Evolutionary conservation across 2,888 invertebrate genomes (phyloP), one percentile per base, ranked within the genome.

Genomic region (Nematopogon swammerdamellus): DNA sequence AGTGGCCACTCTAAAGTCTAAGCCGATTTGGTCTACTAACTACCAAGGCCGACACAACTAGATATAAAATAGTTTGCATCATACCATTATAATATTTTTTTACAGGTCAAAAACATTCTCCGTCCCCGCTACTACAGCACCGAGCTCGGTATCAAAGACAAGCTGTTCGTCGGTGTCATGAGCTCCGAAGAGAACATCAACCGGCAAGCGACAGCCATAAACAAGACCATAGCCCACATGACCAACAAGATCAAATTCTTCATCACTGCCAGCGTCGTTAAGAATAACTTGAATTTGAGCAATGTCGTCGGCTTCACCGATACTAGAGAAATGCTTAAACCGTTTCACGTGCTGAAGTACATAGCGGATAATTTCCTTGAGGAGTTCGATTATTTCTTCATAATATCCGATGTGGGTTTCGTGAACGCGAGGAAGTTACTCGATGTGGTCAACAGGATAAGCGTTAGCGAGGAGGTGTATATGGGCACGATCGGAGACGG

Each of bases 81-180:
- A 25, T n/a, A n/a, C n/a, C n/a, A n/a, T n/a, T 16, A 20, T 5
- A 19, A 19, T 19, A 11, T 19, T 11, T 46, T 16, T n/a, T 19
- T 46, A 65, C 47, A 72, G 75, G 1, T 68, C 72, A 53, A 79
- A 73, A 83, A 85, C 57, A 81, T 92, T 55, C 82, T 89, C 49
- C 84, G 97, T 2, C 95, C 97, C 1, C 82, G 97, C 18, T 98
- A 95, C 76, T 96, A 95, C 64, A 94, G 93, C 46, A 95, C 97
- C 0, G 98, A 98, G 68, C 83, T 98, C 50, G 97, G 95, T 17
- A 96, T 97, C 58, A 83, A 91, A 53, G 92, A 93, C 56, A 92
- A 93, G 62, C 67, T 97, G 14, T 91, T 97, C 62, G 86, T 95
- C 29, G 95, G 91, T 17, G 88, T 96, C 36, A 80, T 97, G 61